Evolutionary conservation across 1,140 invertebrate species (phyloP).

Genomic region (Nautilus pompilius): DNA sequence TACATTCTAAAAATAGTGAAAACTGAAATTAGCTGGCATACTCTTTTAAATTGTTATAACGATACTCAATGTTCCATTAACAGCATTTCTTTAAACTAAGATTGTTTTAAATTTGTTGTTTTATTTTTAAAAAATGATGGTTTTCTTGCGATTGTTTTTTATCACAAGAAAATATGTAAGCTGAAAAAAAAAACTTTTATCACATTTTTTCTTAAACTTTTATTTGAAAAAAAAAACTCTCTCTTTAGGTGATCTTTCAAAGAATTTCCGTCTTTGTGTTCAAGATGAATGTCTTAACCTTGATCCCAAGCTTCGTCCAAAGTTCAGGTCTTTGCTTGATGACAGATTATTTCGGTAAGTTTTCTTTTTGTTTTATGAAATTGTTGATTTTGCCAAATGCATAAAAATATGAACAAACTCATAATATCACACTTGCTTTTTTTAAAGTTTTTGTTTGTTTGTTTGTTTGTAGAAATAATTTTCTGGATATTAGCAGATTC

Average conservation of each 20-base stretch:
- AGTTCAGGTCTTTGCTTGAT: slow-evolving; percentile 26
- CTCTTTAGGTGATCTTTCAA: slow-evolving; percentile 33
- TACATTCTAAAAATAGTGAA: too few relatives aligned
- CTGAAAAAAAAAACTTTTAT: too few relatives aligned
- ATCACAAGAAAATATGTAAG: too few relatives aligned
- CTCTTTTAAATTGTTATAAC: too few relatives aligned
- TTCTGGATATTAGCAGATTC: slow-evolving; percentile 77
- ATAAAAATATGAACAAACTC: background rate
- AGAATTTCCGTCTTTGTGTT: slow-evolving; percentile 43
- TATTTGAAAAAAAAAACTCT: too few relatives aligned
- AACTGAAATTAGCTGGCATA: too few relatives aligned
- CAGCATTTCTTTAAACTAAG: background rate
- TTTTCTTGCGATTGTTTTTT: background rate
- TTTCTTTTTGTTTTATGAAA: background rate
- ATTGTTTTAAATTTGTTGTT: background rate
- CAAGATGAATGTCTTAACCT: slow-evolving; percentile 38
- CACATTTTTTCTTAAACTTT: too few relatives aligned
- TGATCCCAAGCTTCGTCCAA: slow-evolving; percentile 39
- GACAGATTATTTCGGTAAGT: slow-evolving; percentile 44
- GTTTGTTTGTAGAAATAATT: slow-evolving; percentile 71
- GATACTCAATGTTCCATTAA: background rate
- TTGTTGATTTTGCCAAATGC: background rate
- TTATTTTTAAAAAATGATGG: background rate
- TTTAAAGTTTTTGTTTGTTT: slow-evolving; percentile 35
- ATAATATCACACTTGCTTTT: background rate